A percentile compares a stretch with the other conserved stretches of the same genome.
Conservation (phyloP, 2,113 vertebrate species). For the Takifugu bimaculatus region DNA sequence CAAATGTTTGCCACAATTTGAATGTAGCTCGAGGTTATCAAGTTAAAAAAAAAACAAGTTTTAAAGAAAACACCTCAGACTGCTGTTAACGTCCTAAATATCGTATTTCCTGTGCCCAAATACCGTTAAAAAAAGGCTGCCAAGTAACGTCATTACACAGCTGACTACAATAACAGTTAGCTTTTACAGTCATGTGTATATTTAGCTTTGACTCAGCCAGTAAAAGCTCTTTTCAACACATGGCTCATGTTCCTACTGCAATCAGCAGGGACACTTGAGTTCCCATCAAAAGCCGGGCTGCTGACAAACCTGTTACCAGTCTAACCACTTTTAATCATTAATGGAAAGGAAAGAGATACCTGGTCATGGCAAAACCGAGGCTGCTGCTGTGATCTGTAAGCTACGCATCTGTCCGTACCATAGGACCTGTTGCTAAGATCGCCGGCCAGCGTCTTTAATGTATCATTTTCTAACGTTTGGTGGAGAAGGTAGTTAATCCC, state of each 20-base stretch:
- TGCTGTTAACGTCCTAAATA: too few relatives aligned
- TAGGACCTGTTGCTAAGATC: slow-evolving; percentile 4
- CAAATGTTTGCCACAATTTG: too few relatives aligned
- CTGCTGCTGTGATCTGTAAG: background rate
- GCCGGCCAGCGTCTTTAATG: slow-evolving; percentile 1
- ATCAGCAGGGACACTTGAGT: background rate
- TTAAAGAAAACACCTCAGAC: too few relatives aligned
- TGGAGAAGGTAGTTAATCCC: slow-evolving; percentile 31
- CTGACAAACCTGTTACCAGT: slow-evolving; percentile 12
- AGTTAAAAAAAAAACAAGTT: too few relatives aligned
- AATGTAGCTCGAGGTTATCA: too few relatives aligned
- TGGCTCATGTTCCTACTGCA: slow-evolving; percentile 25
- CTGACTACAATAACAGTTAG: slow-evolving; percentile 4
- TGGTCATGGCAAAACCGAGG: background rate
- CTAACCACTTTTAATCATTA: background rate
- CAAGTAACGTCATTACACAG: slow-evolving; percentile 9
- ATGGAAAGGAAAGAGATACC: slow-evolving; percentile 1
- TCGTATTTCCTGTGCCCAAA: background rate
- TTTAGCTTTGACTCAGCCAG: slow-evolving; percentile 16
- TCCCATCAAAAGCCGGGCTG: slow-evolving; percentile 3
- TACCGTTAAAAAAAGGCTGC: background rate
- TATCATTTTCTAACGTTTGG: background rate
- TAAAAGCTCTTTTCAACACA: slow-evolving; percentile 37
- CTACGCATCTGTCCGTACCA: background rate
- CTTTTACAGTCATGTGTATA: slow-evolving; percentile 23